These are phyloP conservation scores for Drosophila sturtevanti DNA, from an alignment of 1,140 invertebrate genomes.

Conservation along the genomic window DNA sequence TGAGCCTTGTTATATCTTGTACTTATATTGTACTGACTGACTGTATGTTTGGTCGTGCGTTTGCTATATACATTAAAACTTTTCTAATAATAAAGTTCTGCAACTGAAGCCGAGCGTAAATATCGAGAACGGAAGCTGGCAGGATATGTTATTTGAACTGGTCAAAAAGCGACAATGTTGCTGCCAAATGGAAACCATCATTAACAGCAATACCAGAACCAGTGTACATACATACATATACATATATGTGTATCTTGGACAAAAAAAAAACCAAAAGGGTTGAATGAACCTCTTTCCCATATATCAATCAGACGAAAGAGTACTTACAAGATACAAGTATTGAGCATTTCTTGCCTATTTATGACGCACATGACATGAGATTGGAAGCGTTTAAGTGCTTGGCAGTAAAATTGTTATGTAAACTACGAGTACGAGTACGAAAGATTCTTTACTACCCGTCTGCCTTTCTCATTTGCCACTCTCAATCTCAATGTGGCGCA, in stretches of 20 bases:
- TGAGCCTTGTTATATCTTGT: background rate
- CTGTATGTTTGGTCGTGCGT: conserved; percentile 49
- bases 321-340: conserved; percentile 14
- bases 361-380: conserved; percentile 43
- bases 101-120: conserved; percentile 68
- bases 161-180: conserved; percentile 41
- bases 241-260: too few species aligned
- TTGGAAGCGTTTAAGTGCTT: conserved; percentile 43
- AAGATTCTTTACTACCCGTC: conserved; percentile 46
- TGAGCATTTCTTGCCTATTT: conserved; percentile 26
- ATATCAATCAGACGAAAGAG: conserved; percentile 44
- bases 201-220: conserved; percentile 29
- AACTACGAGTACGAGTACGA: conserved; percentile 47
- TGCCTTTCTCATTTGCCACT: conserved; percentile 44
- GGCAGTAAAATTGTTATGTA: conserved; percentile 57
- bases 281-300: conserved; percentile 25
- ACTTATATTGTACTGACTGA: background rate
- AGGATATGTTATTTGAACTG: conserved; percentile 51
- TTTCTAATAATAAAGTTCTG: conserved; percentile 76
- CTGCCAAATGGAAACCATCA: conserved; percentile 26
- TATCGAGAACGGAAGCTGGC: conserved; percentile 61
- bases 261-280: conserved; percentile 21
- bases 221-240: conserved; percentile 1
- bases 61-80: conserved; percentile 71
- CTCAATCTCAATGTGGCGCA: conserved; percentile 38